Base-by-base conservation (phyloP, 2,888 invertebrate species). In the Tachina fera region DNA sequence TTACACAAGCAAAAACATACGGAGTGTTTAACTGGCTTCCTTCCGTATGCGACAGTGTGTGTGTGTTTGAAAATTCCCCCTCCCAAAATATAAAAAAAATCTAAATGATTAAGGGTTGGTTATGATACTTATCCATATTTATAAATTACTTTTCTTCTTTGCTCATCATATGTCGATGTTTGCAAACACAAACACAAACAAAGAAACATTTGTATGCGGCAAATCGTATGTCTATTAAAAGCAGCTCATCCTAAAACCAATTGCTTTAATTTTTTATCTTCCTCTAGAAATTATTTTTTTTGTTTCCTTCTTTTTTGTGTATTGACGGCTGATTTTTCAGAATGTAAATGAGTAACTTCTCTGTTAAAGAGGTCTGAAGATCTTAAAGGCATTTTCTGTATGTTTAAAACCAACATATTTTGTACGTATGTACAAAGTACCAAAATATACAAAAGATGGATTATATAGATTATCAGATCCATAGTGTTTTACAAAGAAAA, bases 211-310 rank as follows among this genome's bases (percentile, higher is more conserved):
- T 14, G 47, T 22, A 45, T 61, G 63, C 41, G 51, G 53, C 39
- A 16, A 51, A 68, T 74, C 67, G 78, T 67, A 8, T 80, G 79
- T 86, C 83, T 86, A 86, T 86, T 86, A 86, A 86, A 86, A 86
- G 83, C 72, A 83, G 86, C 83, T 86, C 83, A 83, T 83, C 79
- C 76, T 80, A 76, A 86, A 83, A 83, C 79, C 83, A 86, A 83
- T 86, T 83, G 71, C 79, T 76, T 51, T 43, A 86, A 72, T 80
- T 83, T 80, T 31, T 86, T 79, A n/a, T 65, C 39, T 47, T 56
- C 10, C 22, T 76, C 5, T 47, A 19, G n/a, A 56, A 72, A 56
- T 76, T 61, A 31, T 31, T 58, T 63, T 39, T 61, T 68, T n/a
- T n/a, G n/a, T n/a, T n/a, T n/a, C n/a, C n/a, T n/a, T n/a, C n/a